Evolutionary conservation across 2,888 invertebrate genomes (phyloP), one percentile per base, ranked within the genome.

Genomic region (Leistus spinibarbis): DNA sequence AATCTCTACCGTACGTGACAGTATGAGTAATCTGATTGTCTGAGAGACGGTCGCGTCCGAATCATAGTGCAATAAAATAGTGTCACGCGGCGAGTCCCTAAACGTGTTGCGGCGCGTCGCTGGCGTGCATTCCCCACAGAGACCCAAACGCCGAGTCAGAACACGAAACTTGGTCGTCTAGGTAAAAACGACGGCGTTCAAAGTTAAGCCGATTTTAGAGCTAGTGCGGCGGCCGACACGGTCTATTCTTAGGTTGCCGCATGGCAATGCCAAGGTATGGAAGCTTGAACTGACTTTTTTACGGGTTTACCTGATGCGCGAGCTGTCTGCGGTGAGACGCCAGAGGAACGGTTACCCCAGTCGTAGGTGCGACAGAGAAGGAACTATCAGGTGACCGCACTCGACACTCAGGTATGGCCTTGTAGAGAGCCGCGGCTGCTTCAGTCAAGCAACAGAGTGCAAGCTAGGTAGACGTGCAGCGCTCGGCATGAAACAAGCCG

Each of bases 391-490:
- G 80, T 80, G 80, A 82, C 82, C 84, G 84, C 76, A 78, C 77
- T 69, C 76, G 77, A 71, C 76, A 72, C 73, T 76, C 77, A 73
- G 77, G 76, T 67, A 64, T 85, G 85, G 85, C 85, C 86, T 85
- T 86, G 85, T 85, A 75, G 83, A 79, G 80, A 80, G 81, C 82
- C 83, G 82, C 85, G 84, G 85, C 88, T 87, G 85, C 87, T 88
- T 88, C 84, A 85, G 85, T 84, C 83, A 83, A 89, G 89, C 89
- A 89, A 88, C 82, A 83, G 82, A 81, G 89, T 86, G 87, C 88
- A 87, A 88, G 87, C 88, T 88, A 88, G 88, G 88, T 82, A 82
- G 84, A 88, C 88, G 88, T 88, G 87, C 87, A 87, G 87, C 87
- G 83, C 85, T 85, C 86, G 87, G 86, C 87, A 87, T 80, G 85